Conservation (phyloP, 1,140 invertebrate genomes). For the Diabrotica virgifera region DNA sequence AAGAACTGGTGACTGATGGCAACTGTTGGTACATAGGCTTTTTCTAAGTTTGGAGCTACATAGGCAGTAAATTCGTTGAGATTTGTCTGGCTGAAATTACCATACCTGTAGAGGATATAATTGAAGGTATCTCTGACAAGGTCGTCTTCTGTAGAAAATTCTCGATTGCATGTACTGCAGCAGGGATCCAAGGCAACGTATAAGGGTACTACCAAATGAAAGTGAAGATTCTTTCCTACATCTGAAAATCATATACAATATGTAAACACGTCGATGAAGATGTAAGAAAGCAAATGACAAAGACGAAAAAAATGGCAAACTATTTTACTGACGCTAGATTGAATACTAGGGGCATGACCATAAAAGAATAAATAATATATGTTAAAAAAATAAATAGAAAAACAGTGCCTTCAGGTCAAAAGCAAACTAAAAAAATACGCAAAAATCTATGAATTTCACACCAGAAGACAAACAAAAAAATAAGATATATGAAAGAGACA, state of each 20-base stretch:
- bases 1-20: conserved; percentile 31
- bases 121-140: conserved; percentile 29
- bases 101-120: conserved; percentile 29
- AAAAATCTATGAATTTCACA: too few relatives aligned
- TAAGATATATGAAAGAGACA: too few relatives aligned
- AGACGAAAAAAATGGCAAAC: too few relatives aligned
- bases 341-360: too few relatives aligned
- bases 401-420: too few relatives aligned
- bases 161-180: conserved; percentile 10
- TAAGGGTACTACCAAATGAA: conserved; percentile 48
- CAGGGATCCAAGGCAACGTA: conserved; percentile 24
- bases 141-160: conserved; percentile 24
- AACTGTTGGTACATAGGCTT: conserved; percentile 23
- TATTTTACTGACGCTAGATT: too few relatives aligned
- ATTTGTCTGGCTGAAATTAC: conserved; percentile 26
- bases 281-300: too few relatives aligned
- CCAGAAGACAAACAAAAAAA: too few relatives aligned
- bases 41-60: conserved; percentile 21
- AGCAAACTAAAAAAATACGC: too few relatives aligned
- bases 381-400: too few relatives aligned
- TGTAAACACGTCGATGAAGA: neutral
- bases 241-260: conserved; percentile 30
- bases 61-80: conserved; percentile 29
- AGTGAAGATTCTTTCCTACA: conserved; percentile 56
- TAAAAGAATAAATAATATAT: too few relatives aligned